Evolutionary conservation across 2,888 invertebrate species (phyloP), one percentile per base, ranked within the genome.

Genomic region (Corbicula japonica): DNA sequence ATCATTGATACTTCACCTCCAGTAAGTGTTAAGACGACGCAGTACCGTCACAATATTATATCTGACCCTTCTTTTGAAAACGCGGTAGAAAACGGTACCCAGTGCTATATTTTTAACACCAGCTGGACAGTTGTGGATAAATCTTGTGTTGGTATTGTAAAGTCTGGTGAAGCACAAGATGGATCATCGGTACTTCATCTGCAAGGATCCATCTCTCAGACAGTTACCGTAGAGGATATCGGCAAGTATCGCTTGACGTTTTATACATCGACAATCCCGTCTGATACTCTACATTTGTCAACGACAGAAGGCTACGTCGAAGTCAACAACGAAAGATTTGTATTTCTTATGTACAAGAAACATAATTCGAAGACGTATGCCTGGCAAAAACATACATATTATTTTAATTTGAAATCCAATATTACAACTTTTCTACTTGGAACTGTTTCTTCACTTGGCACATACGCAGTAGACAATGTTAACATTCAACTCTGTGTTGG

Each of bases 1-100:
- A 74, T 58, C 0, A 46, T 87, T 23, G 88, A 88, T 58, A 71
- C 61, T 4, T 80, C 87, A 1, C 77, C 86, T 21, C 87, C 88
- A 21, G 48, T 38, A 2, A 58, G 73, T 21, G 35, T 73, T 4
- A 50, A 61, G 62, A 65, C 80, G 10, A 38, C 74, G 5, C 80
- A 85, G 52, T 23, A 44, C 2, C 78, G 68, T 1, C 38, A 46
- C 1, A 85, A 86, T 60, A 28, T 85, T 5, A n/a, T 84, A 0
- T 10, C 35, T 2, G 83, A 85, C 63, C n/a, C n/a, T n/a, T n/a
- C n/a, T n/a, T n/a, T n/a, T n/a, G n/a, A n/a, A n/a, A n/a, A n/a
- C n/a, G n/a, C 85, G 83, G 6, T 85, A 73, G 83, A 85, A 50
- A 60, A 30, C 5, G n/a, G n/a, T n/a, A n/a, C n/a, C n/a, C n/a